A percentile compares a stretch with the other conserved stretches of the same genome.
Conservation (phyloP, 2,888 invertebrate genomes). For the Chrysodeixis includens region DNA sequence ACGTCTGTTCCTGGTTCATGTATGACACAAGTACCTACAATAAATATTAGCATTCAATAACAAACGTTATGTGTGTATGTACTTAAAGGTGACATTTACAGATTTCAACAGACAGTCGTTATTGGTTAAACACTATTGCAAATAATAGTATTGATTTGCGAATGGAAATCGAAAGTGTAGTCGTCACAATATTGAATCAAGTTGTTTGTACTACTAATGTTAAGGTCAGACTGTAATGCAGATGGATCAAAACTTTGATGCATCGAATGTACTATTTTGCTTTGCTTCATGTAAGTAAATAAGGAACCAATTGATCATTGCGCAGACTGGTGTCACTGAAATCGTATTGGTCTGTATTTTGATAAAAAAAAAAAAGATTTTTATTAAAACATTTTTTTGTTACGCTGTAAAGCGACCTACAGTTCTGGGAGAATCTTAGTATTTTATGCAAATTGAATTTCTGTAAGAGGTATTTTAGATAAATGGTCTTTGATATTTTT, state of each 20-base stretch:
- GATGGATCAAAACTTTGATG: not conserved
- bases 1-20: constrained; percentile 28
- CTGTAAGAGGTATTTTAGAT: too few relatives aligned
- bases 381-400: too few relatives aligned
- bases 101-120: constrained; percentile 43
- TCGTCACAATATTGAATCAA: constrained; percentile 13
- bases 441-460: too few relatives aligned
- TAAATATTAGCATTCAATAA: constrained; percentile 25
- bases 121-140: constrained; percentile 35
- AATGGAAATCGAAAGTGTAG: constrained; percentile 41
- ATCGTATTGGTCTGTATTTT: too few relatives aligned
- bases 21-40: constrained; percentile 22
- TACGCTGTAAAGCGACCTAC: too few relatives aligned
- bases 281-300: not conserved
- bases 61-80: not conserved
- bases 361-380: too few relatives aligned
- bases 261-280: not conserved
- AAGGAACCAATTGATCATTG: not conserved
- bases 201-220: constrained; percentile 30
- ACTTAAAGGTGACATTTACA: constrained; percentile 43
- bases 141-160: constrained; percentile 25
- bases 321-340: not conserved
- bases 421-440: too few relatives aligned
- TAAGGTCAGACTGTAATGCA: constrained; percentile 15
- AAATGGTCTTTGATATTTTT: too few relatives aligned